These are phyloP conservation scores for Apodemia zela DNA, from an alignment of 2,888 invertebrate species.

Conservation along the genomic window DNA sequence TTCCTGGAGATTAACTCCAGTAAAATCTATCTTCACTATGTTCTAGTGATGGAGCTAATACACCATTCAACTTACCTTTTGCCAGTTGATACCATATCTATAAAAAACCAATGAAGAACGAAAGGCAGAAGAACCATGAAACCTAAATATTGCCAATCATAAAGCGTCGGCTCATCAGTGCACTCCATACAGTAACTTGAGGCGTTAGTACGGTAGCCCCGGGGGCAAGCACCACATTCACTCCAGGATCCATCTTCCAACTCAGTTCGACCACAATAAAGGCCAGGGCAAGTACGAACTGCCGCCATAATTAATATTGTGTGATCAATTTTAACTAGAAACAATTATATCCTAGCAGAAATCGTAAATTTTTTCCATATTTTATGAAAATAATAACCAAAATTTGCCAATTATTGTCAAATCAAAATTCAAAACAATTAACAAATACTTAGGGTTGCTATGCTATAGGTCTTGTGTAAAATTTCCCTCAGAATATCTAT, in stretches of 20 bases:
- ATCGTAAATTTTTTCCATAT: neutral
- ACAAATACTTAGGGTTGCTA: no score
- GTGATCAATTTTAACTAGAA: neutral
- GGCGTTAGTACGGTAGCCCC: slow-evolving; percentile 88
- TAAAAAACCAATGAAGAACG: slow-evolving; percentile 95
- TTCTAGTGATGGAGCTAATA: no score
- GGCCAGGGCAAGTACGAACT: slow-evolving; percentile 86
- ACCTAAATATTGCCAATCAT: slow-evolving; percentile 96
- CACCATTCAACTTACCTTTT: slow-evolving; percentile 77
- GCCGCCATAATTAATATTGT: slow-evolving; percentile 46
- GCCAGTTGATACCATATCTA: slow-evolving; percentile 89
- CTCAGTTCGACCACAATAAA: slow-evolving; percentile 89
- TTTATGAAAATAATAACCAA: neutral
- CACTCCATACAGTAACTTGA: slow-evolving; percentile 89
- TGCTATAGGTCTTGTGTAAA: no score
- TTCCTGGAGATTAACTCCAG: no score
- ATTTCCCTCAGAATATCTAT: no score
- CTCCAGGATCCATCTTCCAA: slow-evolving; percentile 84
- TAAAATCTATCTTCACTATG: no score
- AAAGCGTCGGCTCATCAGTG: slow-evolving; percentile 86
- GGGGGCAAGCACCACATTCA: slow-evolving; percentile 92
- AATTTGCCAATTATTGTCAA: no score
- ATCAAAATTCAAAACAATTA: no score
- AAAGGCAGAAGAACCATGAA: slow-evolving; percentile 95
- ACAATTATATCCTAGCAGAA: neutral